Percentiles rank a stretch among this genome's conserved stretches.
These are phyloP conservation scores for Zaprionus camerounensis DNA, from an alignment of 1,140 invertebrate species.

Conservation along the genomic window DNA sequence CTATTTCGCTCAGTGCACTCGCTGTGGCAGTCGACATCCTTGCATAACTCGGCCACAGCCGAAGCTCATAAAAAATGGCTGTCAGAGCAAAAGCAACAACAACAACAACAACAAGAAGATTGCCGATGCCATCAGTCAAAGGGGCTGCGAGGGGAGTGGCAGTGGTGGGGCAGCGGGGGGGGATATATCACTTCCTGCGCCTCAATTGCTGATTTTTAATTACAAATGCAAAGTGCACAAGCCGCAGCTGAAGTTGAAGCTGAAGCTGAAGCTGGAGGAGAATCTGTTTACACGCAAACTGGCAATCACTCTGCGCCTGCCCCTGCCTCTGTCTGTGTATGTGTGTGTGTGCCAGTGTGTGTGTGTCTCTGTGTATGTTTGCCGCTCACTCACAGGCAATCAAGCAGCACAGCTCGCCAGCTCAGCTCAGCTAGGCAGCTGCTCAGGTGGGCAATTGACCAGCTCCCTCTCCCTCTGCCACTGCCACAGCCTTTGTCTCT, in stretches of 20 bases:
- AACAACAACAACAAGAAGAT: slow-evolving; percentile 1
- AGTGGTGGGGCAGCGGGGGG: background rate
- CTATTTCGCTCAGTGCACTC: background rate
- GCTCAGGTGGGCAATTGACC: slow-evolving; percentile 50
- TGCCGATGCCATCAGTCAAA: background rate
- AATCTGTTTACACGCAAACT: slow-evolving; percentile 60
- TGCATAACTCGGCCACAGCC: slow-evolving; percentile 39
- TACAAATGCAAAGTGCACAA: slow-evolving; percentile 78
- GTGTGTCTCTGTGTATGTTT: slow-evolving; percentile 21
- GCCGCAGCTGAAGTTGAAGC: slow-evolving; percentile 36
- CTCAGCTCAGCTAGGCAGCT: slow-evolving; percentile 19
- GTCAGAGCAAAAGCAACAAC: slow-evolving; percentile 21
- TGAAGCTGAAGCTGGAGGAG: slow-evolving; percentile 20
- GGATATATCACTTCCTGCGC: slow-evolving; percentile 73
- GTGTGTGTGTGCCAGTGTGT: slow-evolving; percentile 13
- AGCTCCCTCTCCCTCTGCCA: background rate
- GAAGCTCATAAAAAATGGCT: slow-evolving; percentile 28
- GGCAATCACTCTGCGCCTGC: slow-evolving; percentile 36
- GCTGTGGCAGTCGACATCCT: slow-evolving; percentile 21
- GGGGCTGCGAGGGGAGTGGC: background rate
- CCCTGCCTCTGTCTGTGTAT: background rate
- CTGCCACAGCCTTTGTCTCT: background rate
- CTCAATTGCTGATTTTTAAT: slow-evolving; percentile 83
- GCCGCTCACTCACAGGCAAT: slow-evolving; percentile 46
- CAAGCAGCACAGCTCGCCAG: slow-evolving; percentile 34